Evolutionary conservation across 1,140 invertebrate species (phyloP), one percentile per base, ranked within the genome.

Genomic region (Artemia franciscana): DNA sequence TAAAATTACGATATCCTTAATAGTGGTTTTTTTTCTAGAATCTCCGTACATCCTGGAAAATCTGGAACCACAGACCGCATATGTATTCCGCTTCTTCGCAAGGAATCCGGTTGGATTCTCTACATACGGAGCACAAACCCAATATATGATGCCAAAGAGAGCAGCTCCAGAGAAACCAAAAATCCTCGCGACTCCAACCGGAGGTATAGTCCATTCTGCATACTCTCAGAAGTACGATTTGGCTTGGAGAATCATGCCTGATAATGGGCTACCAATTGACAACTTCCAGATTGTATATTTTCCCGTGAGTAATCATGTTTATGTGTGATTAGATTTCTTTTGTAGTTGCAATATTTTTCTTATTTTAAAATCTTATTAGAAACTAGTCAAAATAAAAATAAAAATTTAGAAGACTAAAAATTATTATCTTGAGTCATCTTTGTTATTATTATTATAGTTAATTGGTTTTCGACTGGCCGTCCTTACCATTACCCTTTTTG

Each of bases 251-350:
- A 80, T 83, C 28, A 87, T 88, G 0, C 79, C 81, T 12, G 84
- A 92, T 69, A 93, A 93, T 73, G 90, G 90, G 3, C 85, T 88
- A 73, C 82, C 81, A 2, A 91, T 94, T 68, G 82, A 89, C 67
- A 75, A 76, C 69, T 94, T 91, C 73, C 76, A 83, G 70, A 79
- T 94, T 59, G 82, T 77, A 68, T 88, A 83, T 70, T 90, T 86
- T 70, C 78, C 79, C 67, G 86, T 88, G 77, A 80, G 80, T 78
- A n/a, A 39, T 21, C 24, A 39, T 58, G n/a, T n/a, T n/a, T n/a
- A n/a, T n/a, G n/a, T n/a, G n/a, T n/a, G n/a, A n/a, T n/a, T n/a
- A n/a, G n/a, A n/a, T n/a, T n/a, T n/a, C n/a, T n/a, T n/a, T n/a
- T n/a, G n/a, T n/a, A n/a, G n/a, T n/a, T n/a, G n/a, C n/a, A n/a